Percentiles rank a stretch among this genome's conserved stretches.
Evolutionary conservation across 2,888 invertebrate genomes (phyloP).

Genomic region (Synergus laeviventris): DNA sequence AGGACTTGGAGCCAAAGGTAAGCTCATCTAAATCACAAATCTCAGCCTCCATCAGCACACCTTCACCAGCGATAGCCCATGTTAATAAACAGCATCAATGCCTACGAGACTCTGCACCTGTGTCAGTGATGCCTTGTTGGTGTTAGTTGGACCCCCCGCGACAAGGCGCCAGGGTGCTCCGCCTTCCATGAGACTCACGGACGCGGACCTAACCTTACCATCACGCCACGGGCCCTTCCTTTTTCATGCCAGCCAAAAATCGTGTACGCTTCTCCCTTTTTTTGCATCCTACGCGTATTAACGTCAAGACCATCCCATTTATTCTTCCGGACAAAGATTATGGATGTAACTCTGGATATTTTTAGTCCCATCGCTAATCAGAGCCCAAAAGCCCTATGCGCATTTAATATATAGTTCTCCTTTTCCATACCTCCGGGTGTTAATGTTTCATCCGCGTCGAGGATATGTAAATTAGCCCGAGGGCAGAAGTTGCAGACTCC

Average conservation of each 20-base stretch:
- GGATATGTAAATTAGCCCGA: constrained; percentile 10
- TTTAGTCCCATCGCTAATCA: neutral
- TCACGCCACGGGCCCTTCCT: constrained; percentile 36
- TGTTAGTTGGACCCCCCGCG: constrained; percentile 74
- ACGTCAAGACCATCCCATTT: neutral
- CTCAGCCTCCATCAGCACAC: constrained; percentile 70
- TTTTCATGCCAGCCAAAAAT: constrained; percentile 42
- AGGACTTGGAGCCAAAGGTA: constrained; percentile 50
- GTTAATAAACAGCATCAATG: constrained; percentile 63
- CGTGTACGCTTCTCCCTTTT: constrained; percentile 15
- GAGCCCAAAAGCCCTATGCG: too few relatives aligned
- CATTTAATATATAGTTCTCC: constrained; percentile 12
- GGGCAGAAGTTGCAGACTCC: neutral
- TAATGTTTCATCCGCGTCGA: neutral
- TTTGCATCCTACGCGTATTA: constrained; percentile 1
- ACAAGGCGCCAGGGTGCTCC: constrained; percentile 76
- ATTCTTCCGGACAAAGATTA: too few relatives aligned
- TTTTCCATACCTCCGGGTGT: neutral
- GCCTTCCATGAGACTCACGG: constrained; percentile 62
- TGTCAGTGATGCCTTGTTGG: constrained; percentile 52
- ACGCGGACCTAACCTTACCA: constrained; percentile 41
- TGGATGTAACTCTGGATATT: too few relatives aligned
- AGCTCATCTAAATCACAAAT: constrained; percentile 76
- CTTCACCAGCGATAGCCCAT: constrained; percentile 66
- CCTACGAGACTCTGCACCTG: constrained; percentile 55